Base-by-base conservation (phyloP, 1,140 invertebrate species). In the Wasmannia auropunctata region DNA sequence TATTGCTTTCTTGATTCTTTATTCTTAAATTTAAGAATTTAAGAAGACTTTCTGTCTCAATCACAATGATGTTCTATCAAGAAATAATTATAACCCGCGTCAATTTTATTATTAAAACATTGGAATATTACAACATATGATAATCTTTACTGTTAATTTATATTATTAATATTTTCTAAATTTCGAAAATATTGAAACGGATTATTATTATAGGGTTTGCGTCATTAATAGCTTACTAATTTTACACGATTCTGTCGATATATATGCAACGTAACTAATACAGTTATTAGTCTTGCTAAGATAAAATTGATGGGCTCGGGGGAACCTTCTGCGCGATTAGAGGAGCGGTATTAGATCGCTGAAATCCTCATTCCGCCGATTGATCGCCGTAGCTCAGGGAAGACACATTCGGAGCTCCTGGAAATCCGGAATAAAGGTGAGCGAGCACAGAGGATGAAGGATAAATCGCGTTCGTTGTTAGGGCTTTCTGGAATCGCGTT, bases 401-500 rank as follows among this genome's bases (percentile, higher is more conserved):
- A 72, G 46, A 43, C 58, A 25, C 54, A 74, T 63, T 88, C 76
- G 34, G 40, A 58, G 46, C 76, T 54, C 8, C 34, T 43, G 40
- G 28, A 77, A 83, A 86, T 77, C 22, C 72, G 34, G 79, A 76
- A 74, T 83, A 87, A 90, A 88, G 58, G 70, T 72, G 40, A 87
- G 56, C 10, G 6, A 3, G 49, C 25, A 70, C n/a, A 16, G 65
- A 34, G 51, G 51, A 75, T 10, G 22, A 72, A 62, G 22, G 72
- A 67, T 81, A 81, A 79, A 86, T 60, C 51, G 28, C 22, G 28
- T 34, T 25, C 58, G 74, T 40, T 70, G 79, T 85, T 67, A 74
- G 77, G 46, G 67, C 46, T 90, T 85, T 65, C 65, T 34, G 31
- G 75, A 75, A 85, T 70, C 40, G 54, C 37, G 54, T 43, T 81